Evolutionary conservation across 23 tunicate genomes (phyloP).

Genomic region (Aplidium turbinatum): DNA sequence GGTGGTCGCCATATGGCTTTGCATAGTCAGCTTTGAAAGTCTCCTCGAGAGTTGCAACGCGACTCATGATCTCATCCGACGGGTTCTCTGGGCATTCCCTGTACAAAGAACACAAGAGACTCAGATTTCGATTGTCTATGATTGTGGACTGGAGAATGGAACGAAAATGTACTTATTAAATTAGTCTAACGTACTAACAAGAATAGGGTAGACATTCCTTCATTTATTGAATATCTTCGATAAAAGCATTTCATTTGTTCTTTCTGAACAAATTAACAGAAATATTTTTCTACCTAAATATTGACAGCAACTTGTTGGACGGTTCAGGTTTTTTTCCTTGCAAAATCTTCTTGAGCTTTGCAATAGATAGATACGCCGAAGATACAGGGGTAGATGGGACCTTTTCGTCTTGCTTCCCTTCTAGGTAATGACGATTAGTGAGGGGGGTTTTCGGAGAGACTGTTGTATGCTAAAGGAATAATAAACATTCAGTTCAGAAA

Average conservation of each 20-base stretch:
- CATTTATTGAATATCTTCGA: no score
- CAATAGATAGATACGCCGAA: constrained; percentile 32
- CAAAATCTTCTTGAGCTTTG: constrained; percentile 58
- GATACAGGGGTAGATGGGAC: constrained; percentile 53
- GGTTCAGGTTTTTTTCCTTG: constrained; percentile 32
- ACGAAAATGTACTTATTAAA: neutral
- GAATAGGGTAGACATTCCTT: no score
- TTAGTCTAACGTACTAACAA: no score
- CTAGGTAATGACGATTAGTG: constrained; percentile 80
- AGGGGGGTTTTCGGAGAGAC: constrained; percentile 80
- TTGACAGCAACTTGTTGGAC: constrained; percentile 28
- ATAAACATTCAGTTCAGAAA: no score
- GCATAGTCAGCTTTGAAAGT: constrained; percentile 41
- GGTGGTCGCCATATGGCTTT: constrained; percentile 56
- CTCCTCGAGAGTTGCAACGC: constrained; percentile 39
- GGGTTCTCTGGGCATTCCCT: constrained; percentile 46
- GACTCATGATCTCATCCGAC: constrained; percentile 20
- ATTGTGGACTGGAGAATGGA: neutral
- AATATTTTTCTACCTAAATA: constrained; percentile 29
- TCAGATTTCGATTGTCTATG: neutral
- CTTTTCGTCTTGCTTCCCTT: constrained; percentile 23
- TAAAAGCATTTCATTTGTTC: no score
- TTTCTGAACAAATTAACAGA: no score
- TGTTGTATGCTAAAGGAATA: no score
- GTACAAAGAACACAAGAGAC: neutral